Conservation (phyloP, 2,797 vertebrate species). For the Miichthys miiuy region DNA sequence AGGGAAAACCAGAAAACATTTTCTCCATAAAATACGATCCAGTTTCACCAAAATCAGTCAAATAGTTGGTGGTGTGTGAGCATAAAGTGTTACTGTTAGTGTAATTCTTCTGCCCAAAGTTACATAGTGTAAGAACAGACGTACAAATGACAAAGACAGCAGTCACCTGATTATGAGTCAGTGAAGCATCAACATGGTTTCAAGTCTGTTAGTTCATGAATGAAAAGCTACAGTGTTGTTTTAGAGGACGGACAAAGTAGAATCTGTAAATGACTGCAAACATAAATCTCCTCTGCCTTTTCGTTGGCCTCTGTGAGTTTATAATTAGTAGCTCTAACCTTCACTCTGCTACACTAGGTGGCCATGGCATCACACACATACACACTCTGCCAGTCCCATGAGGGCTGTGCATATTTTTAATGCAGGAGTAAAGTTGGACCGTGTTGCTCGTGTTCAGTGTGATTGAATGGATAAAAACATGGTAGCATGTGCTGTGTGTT, state of each 20-base stretch:
- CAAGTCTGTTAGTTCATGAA: too few species aligned
- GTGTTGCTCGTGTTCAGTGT: background rate
- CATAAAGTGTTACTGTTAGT: too few species aligned
- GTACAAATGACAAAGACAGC: too few species aligned
- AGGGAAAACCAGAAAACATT: too few species aligned
- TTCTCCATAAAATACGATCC: too few species aligned
- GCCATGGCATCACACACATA: background rate
- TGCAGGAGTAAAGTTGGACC: background rate
- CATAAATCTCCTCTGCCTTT: background rate
- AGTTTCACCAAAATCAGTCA: too few species aligned
- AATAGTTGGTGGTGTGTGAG: too few species aligned
- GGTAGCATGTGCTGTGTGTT: background rate
- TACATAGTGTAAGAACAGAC: too few species aligned
- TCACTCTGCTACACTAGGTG: background rate
- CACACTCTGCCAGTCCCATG: background rate
- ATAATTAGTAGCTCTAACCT: constrained; percentile 2
- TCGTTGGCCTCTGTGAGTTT: background rate
- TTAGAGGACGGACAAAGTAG: background rate
- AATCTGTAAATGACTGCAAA: background rate
- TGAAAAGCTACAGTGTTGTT: too few species aligned
- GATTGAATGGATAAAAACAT: background rate
- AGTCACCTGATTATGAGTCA: too few species aligned
- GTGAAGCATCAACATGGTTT: too few species aligned
- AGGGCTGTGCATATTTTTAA: background rate
- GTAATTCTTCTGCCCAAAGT: too few species aligned